These are phyloP conservation scores for Hyles euphorbiae DNA, from an alignment of 1,140 invertebrate species.

Conservation along the genomic window DNA sequence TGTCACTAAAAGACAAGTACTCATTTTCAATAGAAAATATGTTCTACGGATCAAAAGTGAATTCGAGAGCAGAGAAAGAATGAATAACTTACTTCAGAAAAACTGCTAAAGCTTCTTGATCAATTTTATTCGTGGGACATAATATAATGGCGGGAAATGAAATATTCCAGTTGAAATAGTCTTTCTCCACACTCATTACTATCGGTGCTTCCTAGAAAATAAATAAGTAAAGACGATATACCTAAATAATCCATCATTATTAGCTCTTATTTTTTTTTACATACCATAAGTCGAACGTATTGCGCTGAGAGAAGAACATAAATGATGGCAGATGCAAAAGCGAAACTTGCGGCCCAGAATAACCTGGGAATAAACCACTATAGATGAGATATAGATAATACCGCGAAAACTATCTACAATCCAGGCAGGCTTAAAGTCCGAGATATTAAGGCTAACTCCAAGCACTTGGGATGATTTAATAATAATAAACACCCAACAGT, in stretches of 20 bases:
- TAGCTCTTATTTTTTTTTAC: conserved; percentile 14
- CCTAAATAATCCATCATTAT: neutral
- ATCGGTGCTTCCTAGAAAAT: conserved; percentile 69
- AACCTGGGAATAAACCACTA: conserved; percentile 33
- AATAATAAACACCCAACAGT: too few species aligned
- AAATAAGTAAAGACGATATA: conserved; percentile 5
- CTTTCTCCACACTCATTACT: conserved; percentile 81
- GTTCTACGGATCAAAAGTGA: too few species aligned
- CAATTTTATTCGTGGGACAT: conserved; percentile 70
- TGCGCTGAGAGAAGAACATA: conserved; percentile 34
- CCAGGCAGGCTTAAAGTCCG: too few species aligned
- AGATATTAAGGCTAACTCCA: too few species aligned
- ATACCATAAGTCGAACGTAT: conserved; percentile 49
- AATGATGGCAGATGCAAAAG: conserved; percentile 24
- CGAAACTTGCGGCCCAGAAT: conserved; percentile 45
- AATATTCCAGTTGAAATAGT: conserved; percentile 81
- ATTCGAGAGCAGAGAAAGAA: neutral
- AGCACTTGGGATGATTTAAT: too few species aligned
- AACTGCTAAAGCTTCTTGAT: conserved; percentile 40
- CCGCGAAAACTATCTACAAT: too few species aligned
- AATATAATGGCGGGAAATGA: conserved; percentile 78
- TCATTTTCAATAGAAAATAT: neutral
- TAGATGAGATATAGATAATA: too few species aligned
- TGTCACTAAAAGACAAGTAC: conserved; percentile 26
- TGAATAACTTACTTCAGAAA: conserved; percentile 36